phyloP scores from a whole-genome alignment of 2,888 invertebrate species.

The Helicoverpa assulta region DNA sequence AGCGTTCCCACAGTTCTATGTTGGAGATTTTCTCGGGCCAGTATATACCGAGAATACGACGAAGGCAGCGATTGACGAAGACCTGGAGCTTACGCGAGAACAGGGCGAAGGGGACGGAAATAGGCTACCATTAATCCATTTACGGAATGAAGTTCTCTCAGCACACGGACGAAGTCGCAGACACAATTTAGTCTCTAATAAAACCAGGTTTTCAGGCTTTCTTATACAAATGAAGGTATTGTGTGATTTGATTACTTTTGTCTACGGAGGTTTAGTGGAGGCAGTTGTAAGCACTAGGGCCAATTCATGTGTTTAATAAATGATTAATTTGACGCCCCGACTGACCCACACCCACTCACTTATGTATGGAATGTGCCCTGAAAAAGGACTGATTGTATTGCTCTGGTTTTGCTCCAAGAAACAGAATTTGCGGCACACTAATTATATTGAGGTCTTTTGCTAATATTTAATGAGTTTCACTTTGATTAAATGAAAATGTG shows the following conservation, averaged over 20 bases:
- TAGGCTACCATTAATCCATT: too few species aligned
- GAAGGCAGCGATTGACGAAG: too few species aligned
- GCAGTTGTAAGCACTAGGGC: constrained; percentile 55
- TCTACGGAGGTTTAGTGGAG: constrained; percentile 33
- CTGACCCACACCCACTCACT: constrained; percentile 50
- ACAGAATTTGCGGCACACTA: constrained; percentile 13
- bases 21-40: too few species aligned
- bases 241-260: constrained; percentile 35
- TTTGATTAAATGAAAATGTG: not conserved
- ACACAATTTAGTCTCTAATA: not conserved
- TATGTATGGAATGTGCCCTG: constrained; percentile 55
- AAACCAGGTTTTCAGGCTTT: not conserved
- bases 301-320: constrained; percentile 66
- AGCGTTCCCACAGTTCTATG: too few species aligned
- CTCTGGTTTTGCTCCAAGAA: constrained; percentile 16
- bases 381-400: constrained; percentile 42
- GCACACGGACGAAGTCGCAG: too few species aligned
- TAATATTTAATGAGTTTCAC: not conserved
- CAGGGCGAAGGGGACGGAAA: too few species aligned
- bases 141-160: too few species aligned
- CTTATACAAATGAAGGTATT: not conserved
- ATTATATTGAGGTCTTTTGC: constrained; percentile 16
- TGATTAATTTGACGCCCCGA: constrained; percentile 65
- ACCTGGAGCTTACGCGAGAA: too few species aligned
- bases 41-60: too few species aligned